Percentiles rank a stretch among this genome's conserved stretches.
Evolutionary conservation across 2,888 invertebrate genomes (phyloP).

Genomic region (Mimas tiliae): DNA sequence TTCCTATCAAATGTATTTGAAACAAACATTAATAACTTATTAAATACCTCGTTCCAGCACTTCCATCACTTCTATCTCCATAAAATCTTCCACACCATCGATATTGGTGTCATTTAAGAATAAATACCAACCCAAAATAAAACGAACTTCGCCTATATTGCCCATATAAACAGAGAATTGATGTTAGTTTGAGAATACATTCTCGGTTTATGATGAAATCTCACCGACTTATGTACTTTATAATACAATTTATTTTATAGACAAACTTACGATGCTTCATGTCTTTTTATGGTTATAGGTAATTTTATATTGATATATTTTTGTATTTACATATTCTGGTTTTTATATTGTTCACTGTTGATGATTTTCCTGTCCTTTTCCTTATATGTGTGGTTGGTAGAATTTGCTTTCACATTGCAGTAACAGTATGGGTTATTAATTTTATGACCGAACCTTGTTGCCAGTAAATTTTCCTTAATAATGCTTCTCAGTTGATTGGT

Average conservation of each 20-base stretch:
- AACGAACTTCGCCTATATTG: constrained; percentile 50
- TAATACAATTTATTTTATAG: constrained; percentile 21
- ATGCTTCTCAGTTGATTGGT: too few relatives aligned
- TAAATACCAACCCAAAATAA: constrained; percentile 52
- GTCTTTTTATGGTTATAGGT: constrained; percentile 3
- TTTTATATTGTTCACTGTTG: constrained; percentile 1
- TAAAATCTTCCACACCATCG: constrained; percentile 39
- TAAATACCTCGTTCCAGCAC: not conserved
- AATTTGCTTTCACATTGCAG: not conserved
- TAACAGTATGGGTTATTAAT: not conserved
- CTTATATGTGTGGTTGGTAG: too few relatives aligned
- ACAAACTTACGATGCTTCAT: constrained; percentile 13
- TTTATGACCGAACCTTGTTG: not conserved
- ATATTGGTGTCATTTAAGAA: constrained; percentile 51
- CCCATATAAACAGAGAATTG: constrained; percentile 46
- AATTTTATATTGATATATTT: constrained; percentile 19
- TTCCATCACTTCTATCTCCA: constrained; percentile 29
- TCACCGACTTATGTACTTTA: constrained; percentile 22
- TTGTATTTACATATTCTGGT: not conserved
- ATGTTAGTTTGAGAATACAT: constrained; percentile 38
- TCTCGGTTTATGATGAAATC: constrained; percentile 33
- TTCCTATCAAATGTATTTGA: too few relatives aligned
- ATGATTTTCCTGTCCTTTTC: not conserved
- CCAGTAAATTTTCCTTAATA: too few relatives aligned
- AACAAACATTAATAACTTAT: too few relatives aligned